Conservation (phyloP, 2,113 vertebrate genomes). For the Boulengeromyrus knoepffleri region DNA sequence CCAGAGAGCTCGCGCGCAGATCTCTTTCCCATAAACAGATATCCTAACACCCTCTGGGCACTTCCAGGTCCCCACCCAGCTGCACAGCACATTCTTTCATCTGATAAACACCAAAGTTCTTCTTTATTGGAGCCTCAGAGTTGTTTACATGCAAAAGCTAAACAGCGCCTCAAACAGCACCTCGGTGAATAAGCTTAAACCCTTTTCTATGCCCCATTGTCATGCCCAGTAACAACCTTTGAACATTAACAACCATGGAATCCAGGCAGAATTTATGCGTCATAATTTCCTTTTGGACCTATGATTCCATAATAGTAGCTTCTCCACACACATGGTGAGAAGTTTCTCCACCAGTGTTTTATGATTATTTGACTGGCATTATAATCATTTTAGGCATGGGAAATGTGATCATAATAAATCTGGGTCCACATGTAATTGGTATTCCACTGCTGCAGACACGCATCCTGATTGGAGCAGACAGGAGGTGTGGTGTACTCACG, state of each 20-base stretch:
- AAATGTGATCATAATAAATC: background rate
- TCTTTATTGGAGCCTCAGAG: background rate
- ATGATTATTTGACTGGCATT: background rate
- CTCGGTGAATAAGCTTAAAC: background rate
- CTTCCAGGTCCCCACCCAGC: background rate
- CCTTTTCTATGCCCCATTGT: background rate
- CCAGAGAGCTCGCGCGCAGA: background rate
- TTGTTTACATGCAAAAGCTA: background rate
- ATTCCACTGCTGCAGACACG: constrained; percentile 80
- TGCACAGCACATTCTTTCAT: background rate
- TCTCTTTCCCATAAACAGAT: background rate
- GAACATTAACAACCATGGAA: background rate
- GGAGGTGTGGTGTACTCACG: constrained; percentile 62
- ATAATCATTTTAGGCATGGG: background rate
- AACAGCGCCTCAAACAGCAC: background rate
- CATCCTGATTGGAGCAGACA: constrained; percentile 80
- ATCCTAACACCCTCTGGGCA: background rate
- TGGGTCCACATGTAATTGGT: background rate
- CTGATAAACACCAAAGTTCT: background rate
- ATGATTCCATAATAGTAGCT: background rate
- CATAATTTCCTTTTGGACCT: background rate
- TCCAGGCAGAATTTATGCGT: background rate
- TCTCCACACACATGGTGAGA: background rate
- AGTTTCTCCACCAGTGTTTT: background rate
- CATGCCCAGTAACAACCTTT: background rate